Percentiles rank a stretch among this genome's conserved stretches.
Evolutionary conservation across 2,797 vertebrate species (phyloP).

Genomic region (Pantherophis alleghaniensis): DNA sequence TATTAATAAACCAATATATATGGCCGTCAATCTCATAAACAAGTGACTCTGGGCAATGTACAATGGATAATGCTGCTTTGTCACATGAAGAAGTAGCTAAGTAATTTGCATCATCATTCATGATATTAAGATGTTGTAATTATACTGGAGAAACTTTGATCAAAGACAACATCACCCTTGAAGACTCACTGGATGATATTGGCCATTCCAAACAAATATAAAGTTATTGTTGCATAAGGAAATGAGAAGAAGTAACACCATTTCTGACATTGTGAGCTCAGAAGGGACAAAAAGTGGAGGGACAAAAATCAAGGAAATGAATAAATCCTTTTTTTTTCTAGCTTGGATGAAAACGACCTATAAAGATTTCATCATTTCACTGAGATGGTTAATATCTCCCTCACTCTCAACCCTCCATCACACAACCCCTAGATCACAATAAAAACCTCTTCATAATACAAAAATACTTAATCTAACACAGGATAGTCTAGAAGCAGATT

Average conservation of each 20-base stretch:
- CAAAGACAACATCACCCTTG: neutral
- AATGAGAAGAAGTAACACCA: neutral
- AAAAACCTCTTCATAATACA: too few relatives aligned
- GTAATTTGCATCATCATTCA: neutral
- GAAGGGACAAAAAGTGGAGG: neutral
- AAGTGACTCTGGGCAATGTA: neutral
- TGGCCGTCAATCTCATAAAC: neutral
- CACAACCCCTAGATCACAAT: too few relatives aligned
- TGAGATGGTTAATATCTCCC: neutral
- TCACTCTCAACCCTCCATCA: too few relatives aligned
- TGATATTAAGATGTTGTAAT: neutral
- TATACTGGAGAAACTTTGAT: neutral
- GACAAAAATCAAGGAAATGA: neutral
- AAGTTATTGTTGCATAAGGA: neutral
- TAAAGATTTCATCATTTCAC: neutral
- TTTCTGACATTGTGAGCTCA: neutral
- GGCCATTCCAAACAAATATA: neutral
- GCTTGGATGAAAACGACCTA: neutral
- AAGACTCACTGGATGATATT: neutral
- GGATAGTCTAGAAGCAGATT: too few relatives aligned
- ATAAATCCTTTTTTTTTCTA: neutral
- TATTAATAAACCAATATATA: neutral
- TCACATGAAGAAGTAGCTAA: neutral
- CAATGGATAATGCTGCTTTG: neutral
- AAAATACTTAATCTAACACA: too few relatives aligned